Percentiles rank a stretch among this genome's conserved stretches.
Evolutionary conservation across 2,113 vertebrate genomes (phyloP).

Genomic region (Hoplias malabaricus): DNA sequence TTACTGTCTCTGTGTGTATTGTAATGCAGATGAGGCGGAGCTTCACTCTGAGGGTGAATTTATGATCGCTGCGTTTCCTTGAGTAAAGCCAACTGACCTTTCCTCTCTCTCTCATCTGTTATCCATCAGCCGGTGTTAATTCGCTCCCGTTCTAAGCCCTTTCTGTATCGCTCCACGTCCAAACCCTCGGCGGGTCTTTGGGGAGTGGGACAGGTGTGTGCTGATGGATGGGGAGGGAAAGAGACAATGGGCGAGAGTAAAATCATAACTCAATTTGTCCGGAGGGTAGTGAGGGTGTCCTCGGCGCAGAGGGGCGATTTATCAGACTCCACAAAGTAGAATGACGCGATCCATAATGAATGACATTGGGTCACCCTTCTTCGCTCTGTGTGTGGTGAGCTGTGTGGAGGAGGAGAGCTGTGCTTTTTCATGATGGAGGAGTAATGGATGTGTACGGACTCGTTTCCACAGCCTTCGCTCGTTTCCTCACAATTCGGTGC

Average conservation of each 20-base stretch:
- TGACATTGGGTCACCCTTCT: constrained; percentile 32
- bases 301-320: constrained; percentile 3
- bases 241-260: neutral
- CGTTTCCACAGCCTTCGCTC: too few species aligned
- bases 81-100: neutral
- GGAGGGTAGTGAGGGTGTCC: constrained; percentile 18
- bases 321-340: constrained; percentile 13
- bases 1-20: too few species aligned
- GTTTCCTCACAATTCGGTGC: too few species aligned
- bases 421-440: neutral
- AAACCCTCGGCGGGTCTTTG: neutral
- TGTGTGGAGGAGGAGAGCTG: neutral
- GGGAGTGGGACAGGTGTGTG: constrained; percentile 13
- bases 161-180: neutral
- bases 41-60: neutral
- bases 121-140: neutral
- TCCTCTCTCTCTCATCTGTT: neutral
- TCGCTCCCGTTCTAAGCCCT: neutral
- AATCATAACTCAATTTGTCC: constrained; percentile 26
- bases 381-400: neutral
- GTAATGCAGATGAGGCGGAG: neutral
- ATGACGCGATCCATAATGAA: constrained; percentile 6
- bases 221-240: neutral
- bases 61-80: neutral
- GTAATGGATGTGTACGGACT: too few species aligned